Evolutionary conservation across 92 coral and sea anemone genomes (phyloP).

Genomic region (Desmophyllum pertusum): DNA sequence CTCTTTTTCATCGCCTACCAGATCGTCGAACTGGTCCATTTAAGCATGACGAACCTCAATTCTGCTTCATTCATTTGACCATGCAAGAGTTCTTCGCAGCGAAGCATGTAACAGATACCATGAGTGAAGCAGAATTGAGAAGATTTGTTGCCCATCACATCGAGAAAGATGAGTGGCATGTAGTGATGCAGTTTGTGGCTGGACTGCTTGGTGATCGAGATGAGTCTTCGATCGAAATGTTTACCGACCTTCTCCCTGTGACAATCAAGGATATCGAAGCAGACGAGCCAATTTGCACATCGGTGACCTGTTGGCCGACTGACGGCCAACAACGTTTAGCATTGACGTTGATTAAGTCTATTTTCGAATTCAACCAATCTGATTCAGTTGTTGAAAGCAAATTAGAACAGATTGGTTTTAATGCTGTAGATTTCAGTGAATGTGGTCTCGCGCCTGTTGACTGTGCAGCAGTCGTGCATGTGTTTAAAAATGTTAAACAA

Average conservation of each 20-base stretch:
- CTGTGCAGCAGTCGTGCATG: background rate
- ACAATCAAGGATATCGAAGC: background rate
- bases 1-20: conserved; percentile 32
- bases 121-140: background rate
- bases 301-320: conserved; percentile 15
- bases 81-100: conserved; percentile 67
- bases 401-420: background rate
- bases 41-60: background rate
- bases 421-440: background rate
- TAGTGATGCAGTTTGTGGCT: conserved; percentile 58
- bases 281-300: no score
- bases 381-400: background rate
- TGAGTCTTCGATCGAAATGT: background rate
- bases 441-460: conserved; percentile 3
- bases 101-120: background rate
- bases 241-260: conserved; percentile 7
- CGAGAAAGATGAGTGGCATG: conserved; percentile 31
- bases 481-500: background rate
- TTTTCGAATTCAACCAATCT: background rate
- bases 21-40: background rate
- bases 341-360: background rate
- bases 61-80: conserved; percentile 54
- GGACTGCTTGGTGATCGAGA: conserved; percentile 36
- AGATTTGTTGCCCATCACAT: conserved; percentile 16
- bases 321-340: background rate